Percentiles rank a stretch among this genome's conserved stretches.
These are phyloP conservation scores for Loris lydekkerianus DNA, from an alignment of 2,797 vertebrate genomes.

Conservation along the genomic window DNA sequence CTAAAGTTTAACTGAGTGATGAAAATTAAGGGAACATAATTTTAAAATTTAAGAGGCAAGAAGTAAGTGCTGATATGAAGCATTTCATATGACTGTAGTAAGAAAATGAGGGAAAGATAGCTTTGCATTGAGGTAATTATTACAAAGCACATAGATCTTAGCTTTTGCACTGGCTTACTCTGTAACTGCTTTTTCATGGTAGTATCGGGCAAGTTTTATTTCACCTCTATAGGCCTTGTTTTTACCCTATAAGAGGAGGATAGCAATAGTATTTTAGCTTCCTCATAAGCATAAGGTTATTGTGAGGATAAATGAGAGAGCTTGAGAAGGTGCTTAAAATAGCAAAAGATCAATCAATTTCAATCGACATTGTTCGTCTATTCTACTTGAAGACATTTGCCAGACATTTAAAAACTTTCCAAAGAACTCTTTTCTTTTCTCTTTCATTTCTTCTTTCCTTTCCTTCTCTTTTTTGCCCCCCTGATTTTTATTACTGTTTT, in stretches of 20 bases:
- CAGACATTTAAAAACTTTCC: conserved; percentile 13
- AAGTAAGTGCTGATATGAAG: background rate
- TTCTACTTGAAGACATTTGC: conserved; percentile 15
- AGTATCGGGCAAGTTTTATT: background rate
- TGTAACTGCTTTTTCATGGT: background rate
- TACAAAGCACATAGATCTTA: background rate
- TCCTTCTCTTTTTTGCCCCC: background rate
- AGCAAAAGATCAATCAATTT: background rate
- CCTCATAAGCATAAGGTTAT: background rate
- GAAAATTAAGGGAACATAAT: conserved; percentile 26
- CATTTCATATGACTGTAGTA: background rate
- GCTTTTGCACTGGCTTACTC: background rate
- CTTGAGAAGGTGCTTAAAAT: background rate
- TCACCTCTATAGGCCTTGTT: background rate
- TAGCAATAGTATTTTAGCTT: background rate
- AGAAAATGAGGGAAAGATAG: background rate
- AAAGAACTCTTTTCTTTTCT: background rate
- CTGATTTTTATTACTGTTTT: background rate
- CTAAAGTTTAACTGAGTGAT: background rate
- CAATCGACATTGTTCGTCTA: background rate
- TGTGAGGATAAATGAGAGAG: background rate
- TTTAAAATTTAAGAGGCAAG: background rate
- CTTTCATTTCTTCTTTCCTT: background rate
- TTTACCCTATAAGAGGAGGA: background rate
- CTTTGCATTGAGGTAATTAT: conserved; percentile 19